A percentile compares a stretch with the other conserved stretches of the same genome.
Conservation (phyloP, 2,113 vertebrate species). For the Lepidothrix coronata region DNA sequence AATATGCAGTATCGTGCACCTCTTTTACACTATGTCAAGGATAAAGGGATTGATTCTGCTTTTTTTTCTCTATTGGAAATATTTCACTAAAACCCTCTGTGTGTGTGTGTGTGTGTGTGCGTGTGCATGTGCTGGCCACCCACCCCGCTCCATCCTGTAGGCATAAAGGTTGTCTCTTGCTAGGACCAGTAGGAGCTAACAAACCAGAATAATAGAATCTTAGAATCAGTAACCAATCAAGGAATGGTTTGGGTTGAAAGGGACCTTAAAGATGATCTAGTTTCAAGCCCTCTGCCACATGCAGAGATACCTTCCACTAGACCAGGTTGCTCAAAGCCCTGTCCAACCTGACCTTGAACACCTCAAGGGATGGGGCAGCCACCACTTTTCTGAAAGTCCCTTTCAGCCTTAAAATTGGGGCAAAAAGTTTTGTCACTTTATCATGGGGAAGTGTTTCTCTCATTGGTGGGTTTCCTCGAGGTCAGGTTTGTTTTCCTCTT, state of each 20-base stretch:
- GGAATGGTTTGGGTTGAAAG: background rate
- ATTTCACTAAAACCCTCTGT: background rate
- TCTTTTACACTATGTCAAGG: background rate
- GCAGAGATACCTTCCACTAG: background rate
- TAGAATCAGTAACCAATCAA: background rate
- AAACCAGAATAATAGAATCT: background rate
- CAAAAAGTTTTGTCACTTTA: background rate
- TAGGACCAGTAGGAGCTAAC: background rate
- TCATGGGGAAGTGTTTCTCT: background rate
- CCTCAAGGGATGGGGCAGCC: background rate
- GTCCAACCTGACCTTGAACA: background rate
- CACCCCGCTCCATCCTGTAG: constrained; percentile 16
- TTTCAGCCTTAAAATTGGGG: background rate
- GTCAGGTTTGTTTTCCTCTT: background rate
- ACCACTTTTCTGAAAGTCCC: background rate
- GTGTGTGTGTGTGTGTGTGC: too few relatives aligned
- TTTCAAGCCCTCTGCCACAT: background rate
- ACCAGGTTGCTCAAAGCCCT: background rate
- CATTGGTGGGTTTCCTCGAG: rapidly evolving
- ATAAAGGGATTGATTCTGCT: background rate
- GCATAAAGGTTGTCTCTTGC: background rate
- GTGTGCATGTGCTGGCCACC: background rate
- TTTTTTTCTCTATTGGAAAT: background rate
- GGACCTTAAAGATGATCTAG: background rate
- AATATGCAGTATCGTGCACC: background rate